phyloP scores from a whole-genome alignment of 2,888 invertebrate species.

The Zele albiditarsus region DNA sequence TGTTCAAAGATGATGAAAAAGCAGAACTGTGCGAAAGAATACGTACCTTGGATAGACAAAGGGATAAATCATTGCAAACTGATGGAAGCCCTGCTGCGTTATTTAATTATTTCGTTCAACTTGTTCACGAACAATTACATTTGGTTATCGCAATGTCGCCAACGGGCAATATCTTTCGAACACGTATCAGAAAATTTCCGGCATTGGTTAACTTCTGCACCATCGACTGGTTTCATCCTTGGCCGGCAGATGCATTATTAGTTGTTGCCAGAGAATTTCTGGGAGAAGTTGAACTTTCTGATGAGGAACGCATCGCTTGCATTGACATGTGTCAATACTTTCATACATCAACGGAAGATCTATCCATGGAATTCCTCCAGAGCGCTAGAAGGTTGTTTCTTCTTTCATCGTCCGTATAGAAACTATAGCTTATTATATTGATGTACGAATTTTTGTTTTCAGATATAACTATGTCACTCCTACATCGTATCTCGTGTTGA shows the following conservation, averaged over 20 bases:
- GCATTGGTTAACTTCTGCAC: slow-evolving; percentile 96
- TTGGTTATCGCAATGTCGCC: slow-evolving; percentile 93
- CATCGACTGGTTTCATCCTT: slow-evolving; percentile 96
- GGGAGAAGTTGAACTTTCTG: slow-evolving; percentile 83
- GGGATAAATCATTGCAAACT: slow-evolving; percentile 90
- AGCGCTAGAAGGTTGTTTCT: slow-evolving; percentile 77
- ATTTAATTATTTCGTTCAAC: slow-evolving; percentile 92
- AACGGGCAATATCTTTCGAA: slow-evolving; percentile 88
- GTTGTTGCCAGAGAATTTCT: slow-evolving; percentile 89
- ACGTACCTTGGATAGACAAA: slow-evolving; percentile 90
- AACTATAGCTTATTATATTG: neutral
- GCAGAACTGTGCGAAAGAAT: slow-evolving; percentile 95
- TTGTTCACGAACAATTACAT: slow-evolving; percentile 92
- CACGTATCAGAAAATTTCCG: slow-evolving; percentile 91
- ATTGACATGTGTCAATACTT: slow-evolving; percentile 93
- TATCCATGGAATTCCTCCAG: slow-evolving; percentile 79
- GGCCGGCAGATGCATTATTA: slow-evolving; percentile 94
- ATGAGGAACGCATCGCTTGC: slow-evolving; percentile 82
- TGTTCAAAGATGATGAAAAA: slow-evolving; percentile 89
- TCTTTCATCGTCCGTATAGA: neutral
- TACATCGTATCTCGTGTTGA: slow-evolving; percentile 93
- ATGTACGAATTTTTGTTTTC: neutral
- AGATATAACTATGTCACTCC: slow-evolving; percentile 90
- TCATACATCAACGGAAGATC: slow-evolving; percentile 86
- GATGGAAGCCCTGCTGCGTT: slow-evolving; percentile 93